Percentiles rank a stretch among this genome's conserved stretches.
Conservation (phyloP, 2,113 vertebrate species). For the Puffinus mauretanicus region DNA sequence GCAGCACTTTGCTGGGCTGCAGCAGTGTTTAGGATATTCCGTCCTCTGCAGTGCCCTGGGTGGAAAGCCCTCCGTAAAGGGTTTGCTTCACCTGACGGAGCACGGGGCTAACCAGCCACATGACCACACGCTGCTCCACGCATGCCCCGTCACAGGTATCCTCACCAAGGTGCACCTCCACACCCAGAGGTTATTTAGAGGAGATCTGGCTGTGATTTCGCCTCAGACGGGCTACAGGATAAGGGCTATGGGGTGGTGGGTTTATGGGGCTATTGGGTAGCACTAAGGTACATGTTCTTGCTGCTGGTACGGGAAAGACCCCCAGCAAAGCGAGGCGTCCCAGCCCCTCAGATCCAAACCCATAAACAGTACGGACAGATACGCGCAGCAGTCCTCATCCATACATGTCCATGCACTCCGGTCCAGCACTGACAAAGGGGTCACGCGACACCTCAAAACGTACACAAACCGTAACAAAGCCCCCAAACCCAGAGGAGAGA, state of each 20-base stretch:
- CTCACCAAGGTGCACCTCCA: background rate
- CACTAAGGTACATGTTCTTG: background rate
- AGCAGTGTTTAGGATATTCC: background rate
- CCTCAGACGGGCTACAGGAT: background rate
- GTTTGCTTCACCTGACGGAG: background rate
- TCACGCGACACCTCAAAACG: background rate
- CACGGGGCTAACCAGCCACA: background rate
- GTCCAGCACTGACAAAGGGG: background rate
- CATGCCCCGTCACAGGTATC: too few species aligned
- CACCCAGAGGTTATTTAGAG: background rate
- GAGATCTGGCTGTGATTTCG: background rate
- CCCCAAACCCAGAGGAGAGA: background rate
- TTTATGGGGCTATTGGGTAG: background rate
- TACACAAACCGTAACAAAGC: background rate
- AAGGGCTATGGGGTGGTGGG: background rate
- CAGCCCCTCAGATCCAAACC: background rate
- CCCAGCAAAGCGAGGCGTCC: background rate
- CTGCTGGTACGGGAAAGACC: background rate
- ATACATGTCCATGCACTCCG: background rate
- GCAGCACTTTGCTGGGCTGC: background rate
- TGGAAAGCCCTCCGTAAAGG: background rate
- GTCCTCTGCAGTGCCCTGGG: background rate
- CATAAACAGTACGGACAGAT: background rate
- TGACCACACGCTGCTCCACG: accelerated
- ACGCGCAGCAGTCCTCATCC: background rate